Evolutionary conservation across 2,888 invertebrate species (phyloP), one percentile per base, ranked within the genome.

Genomic region (Patella caerulea): DNA sequence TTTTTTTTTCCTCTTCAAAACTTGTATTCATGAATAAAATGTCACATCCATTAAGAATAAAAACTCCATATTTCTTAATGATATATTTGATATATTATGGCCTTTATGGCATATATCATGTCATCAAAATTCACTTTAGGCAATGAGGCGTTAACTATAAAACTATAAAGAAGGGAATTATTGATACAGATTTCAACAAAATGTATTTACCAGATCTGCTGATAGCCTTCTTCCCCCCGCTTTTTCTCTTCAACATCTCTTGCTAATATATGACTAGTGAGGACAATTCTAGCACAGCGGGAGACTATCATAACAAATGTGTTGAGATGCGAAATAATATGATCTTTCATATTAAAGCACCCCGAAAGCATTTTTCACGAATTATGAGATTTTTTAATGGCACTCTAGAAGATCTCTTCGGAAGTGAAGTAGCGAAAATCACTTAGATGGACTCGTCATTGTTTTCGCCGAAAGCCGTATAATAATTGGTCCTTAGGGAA

Each of bases 401-500:
- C 65, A 65, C 65, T 65, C 65, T 24, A 65, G 19, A 65, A 65
- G 65, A 65, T 19, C 65, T 65, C 65, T 65, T 65, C 65, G 65
- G 65, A 65, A 65, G 65, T 65, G 65, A 15, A 65, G 65, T 74
- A 45, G 71, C 76, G 54, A 70, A 29, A 71, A 72, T 72, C 69
- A 54, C 45, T 72, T 52, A 34, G 65, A 53, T 72, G 72, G 76
- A 72, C 76, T 73, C 72, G 76, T 72, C 76, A 76, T 76, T 76
- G 72, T 73, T 65, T 29, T 59, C 52, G 76, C 71, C 76, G 73
- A 65, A 24, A 69, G 65, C 72, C 19, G 59, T 73, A 59, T 73
- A 76, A 76, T 76, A 76, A 76, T 76, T 76, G 76, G 65, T 76
- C 76, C 76, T 73, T 53, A n/a, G 76, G 53, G 76, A 73, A 29